Evolutionary conservation across 1,140 invertebrate species (phyloP).

Genomic region (Calliopsis andreniformis): DNA sequence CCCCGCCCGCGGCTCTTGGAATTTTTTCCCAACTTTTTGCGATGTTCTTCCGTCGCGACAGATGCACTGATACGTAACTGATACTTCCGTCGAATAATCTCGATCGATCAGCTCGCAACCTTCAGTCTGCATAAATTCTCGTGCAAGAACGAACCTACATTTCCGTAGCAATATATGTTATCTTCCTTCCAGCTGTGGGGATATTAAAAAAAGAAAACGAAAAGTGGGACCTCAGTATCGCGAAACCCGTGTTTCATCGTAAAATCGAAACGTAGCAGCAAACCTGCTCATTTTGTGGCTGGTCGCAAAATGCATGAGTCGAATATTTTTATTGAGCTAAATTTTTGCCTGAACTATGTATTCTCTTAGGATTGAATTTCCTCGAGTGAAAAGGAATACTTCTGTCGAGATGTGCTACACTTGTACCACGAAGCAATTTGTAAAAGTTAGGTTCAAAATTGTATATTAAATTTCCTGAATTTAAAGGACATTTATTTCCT

Average conservation of each 20-base stretch:
- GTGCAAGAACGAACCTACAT: neutral
- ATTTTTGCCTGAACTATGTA: slow-evolving; percentile 17
- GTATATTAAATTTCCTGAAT: too few relatives aligned
- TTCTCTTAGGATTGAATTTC: too few relatives aligned
- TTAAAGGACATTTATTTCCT: too few relatives aligned
- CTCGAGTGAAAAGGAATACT: too few relatives aligned
- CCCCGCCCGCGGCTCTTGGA: neutral
- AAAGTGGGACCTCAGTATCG: slow-evolving; percentile 6
- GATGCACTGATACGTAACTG: neutral
- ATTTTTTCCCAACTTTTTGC: neutral
- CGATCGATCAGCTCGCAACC: neutral
- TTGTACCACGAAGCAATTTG: too few relatives aligned
- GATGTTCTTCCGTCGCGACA: neutral
- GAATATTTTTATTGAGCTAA: slow-evolving; percentile 31
- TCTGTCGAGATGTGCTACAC: too few relatives aligned
- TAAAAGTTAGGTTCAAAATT: too few relatives aligned
- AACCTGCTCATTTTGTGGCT: slow-evolving; percentile 24
- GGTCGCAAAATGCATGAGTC: slow-evolving; percentile 1
- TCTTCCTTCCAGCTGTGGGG: neutral
- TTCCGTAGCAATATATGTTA: neutral
- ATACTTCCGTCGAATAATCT: neutral
- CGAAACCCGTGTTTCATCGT: slow-evolving; percentile 29
- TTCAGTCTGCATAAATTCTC: neutral
- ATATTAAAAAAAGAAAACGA: slow-evolving; percentile 20
- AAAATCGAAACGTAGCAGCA: slow-evolving; percentile 31